Conservation (phyloP, 2,888 invertebrate genomes). For the Hanleya hanleyi region DNA sequence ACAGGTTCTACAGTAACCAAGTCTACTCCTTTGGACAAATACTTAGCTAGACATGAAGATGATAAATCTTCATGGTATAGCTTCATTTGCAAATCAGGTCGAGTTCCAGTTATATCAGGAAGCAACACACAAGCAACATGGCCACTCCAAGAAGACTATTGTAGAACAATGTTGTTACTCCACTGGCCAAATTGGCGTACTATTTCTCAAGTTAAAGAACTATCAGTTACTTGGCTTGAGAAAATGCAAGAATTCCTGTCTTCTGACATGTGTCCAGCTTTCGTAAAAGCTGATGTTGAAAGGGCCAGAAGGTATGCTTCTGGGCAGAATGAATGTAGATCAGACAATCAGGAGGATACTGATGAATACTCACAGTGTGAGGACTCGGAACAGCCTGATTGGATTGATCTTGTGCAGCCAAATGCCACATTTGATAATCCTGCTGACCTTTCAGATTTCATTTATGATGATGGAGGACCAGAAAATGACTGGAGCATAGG, state of each 20-base stretch:
- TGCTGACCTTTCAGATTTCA: constrained; percentile 14
- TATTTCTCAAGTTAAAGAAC: constrained; percentile 33
- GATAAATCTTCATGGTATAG: constrained; percentile 19
- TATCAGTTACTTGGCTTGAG: constrained; percentile 30
- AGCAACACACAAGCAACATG: constrained; percentile 25
- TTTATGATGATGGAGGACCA: constrained; percentile 44
- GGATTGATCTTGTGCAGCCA: constrained; percentile 38
- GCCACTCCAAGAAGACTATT: constrained; percentile 39
- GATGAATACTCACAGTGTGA: constrained; percentile 2
- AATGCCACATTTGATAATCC: constrained; percentile 15
- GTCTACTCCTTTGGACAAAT: constrained; percentile 33
- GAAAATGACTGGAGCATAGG: constrained; percentile 28
- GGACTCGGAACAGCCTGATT: constrained; percentile 33
- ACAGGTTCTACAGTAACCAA: constrained; percentile 23
- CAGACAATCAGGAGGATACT: background rate
- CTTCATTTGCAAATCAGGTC: constrained; percentile 15
- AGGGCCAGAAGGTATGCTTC: constrained; percentile 23
- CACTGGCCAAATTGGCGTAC: constrained; percentile 43
- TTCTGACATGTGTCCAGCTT: constrained; percentile 32
- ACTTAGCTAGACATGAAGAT: constrained; percentile 19
- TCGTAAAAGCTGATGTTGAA: constrained; percentile 34
- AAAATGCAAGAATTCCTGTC: constrained; percentile 29
- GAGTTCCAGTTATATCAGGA: constrained; percentile 20
- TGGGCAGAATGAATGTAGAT: no score
- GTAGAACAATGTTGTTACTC: constrained; percentile 32